A percentile compares a stretch with the other conserved stretches of the same genome.
Conservation (phyloP, 2,888 invertebrate species). For the Drosophila tripunctata region DNA sequence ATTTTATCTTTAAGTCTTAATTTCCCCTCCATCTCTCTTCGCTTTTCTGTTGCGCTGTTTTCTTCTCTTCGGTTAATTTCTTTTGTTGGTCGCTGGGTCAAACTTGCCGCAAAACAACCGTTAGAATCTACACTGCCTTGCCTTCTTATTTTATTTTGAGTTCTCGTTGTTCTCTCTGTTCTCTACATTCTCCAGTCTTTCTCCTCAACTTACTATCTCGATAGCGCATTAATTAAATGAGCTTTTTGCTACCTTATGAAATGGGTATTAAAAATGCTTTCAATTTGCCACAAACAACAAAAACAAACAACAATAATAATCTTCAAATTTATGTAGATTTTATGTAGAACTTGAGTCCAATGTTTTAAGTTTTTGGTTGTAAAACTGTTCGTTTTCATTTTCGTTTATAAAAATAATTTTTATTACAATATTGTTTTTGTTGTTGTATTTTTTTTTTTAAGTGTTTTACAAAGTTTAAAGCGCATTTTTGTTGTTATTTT, state of each 20-base stretch:
- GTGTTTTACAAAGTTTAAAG: slow-evolving; percentile 60
- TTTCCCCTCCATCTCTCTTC: too few relatives aligned
- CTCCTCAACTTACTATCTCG: slow-evolving; percentile 20
- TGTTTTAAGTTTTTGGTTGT: slow-evolving; percentile 3
- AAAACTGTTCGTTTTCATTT: slow-evolving; percentile 47
- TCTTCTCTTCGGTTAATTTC: slow-evolving; percentile 1
- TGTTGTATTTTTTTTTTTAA: slow-evolving; percentile 28
- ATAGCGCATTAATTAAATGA: slow-evolving; percentile 47
- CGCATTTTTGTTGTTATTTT: slow-evolving; percentile 61
- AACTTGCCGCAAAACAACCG: slow-evolving; percentile 30
- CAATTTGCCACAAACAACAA: slow-evolving; percentile 34
- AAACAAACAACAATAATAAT: slow-evolving; percentile 16
- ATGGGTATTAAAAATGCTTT: slow-evolving; percentile 55
- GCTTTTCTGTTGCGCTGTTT: background rate
- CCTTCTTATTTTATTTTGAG: background rate
- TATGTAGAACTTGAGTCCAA: slow-evolving; percentile 23
- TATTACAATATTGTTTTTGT: slow-evolving; percentile 59
- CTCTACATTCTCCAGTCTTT: background rate
- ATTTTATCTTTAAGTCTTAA: slow-evolving; percentile 9
- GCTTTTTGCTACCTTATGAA: slow-evolving; percentile 39
- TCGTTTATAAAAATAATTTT: slow-evolving; percentile 62
- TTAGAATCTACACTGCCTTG: slow-evolving; percentile 26
- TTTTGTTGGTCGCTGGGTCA: slow-evolving; percentile 49
- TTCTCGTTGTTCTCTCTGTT: background rate
- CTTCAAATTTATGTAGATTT: slow-evolving; percentile 29